Base-by-base conservation (phyloP, 1,140 invertebrate genomes). In the Polypedilum vanderplanki region DNA sequence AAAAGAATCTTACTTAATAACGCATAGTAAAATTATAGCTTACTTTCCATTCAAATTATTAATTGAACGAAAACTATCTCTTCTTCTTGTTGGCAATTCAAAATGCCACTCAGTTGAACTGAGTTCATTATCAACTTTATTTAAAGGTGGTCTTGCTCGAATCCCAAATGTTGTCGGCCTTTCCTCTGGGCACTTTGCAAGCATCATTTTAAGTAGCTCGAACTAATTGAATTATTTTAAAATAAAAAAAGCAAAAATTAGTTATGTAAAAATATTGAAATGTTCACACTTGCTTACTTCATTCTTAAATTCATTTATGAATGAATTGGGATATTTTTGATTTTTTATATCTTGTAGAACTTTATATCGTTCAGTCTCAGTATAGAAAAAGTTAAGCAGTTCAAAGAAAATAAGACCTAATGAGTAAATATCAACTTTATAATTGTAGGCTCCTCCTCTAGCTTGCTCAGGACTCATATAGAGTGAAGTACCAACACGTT, bases 381-480 rank as follows among this genome's bases (percentile, higher is more conserved):
- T 98, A 4, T 83, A 83, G 83, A 98, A 98, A 40, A 95, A 91
- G 75, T 90, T 89, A 18, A 97, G 85, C 65, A 99, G 83, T 83
- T 99, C 97, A 82, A 96, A 95, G 70, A 98, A 87, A 76, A 99
- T 97, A 73, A 99, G 85, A 0, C 97, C 97, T 75, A 98, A 83
- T 0, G 96, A 95, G 84, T 94, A 99, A 75, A 99, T 98, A 81
- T 99, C 97, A 41, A 98, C 95, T 85, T 98, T 98, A 79, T 94
- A 93, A 78, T 89, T 88, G 81, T 98, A 98, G 1, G 87, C 84
- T 76, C 88, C 86, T 1, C 91, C 90, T 10, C 85, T 83, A 12
- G 91, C 84, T 85, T 98, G 97, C 83, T 99, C 97, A 22, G 96
- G 97, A 75, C 96, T 97, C 96, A 98, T 98, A 81, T 99, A 99